Conservation (phyloP, 2,797 vertebrate genomes). For the Steatocranus sp. region DNA sequence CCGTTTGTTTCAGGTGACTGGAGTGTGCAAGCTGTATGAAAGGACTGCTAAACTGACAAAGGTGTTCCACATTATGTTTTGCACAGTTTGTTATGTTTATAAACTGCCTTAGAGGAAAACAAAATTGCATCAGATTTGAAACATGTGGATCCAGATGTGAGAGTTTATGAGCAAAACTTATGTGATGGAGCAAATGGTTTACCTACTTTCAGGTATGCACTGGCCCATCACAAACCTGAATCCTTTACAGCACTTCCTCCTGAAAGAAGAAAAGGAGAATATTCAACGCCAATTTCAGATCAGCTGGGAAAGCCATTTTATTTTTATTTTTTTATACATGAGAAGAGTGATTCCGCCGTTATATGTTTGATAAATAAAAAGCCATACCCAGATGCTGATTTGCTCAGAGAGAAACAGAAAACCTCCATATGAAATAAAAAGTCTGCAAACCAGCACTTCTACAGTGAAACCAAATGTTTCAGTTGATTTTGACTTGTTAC, state of each 20-base stretch:
- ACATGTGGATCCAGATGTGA: not conserved
- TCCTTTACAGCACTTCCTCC: slow-evolving; percentile 81
- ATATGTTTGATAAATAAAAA: not conserved
- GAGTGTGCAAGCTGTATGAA: not conserved
- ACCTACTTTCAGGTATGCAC: slow-evolving; percentile 82
- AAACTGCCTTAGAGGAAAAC: not conserved
- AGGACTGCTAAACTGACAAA: not conserved
- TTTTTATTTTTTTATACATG: not conserved
- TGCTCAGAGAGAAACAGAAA: not conserved
- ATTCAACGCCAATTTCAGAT: not conserved
- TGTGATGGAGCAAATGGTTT: slow-evolving; percentile 25
- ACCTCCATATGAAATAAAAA: not conserved
- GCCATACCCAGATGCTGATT: not conserved
- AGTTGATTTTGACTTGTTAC: not conserved
- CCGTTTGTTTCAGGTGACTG: not conserved
- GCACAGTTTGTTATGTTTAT: not conserved
- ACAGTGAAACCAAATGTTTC: not conserved
- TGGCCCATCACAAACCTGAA: slow-evolving; percentile 83
- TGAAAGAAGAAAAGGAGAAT: slow-evolving; percentile 30
- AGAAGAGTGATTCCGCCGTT: not conserved
- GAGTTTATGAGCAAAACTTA: not conserved
- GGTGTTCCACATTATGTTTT: not conserved
- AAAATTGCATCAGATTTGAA: not conserved
- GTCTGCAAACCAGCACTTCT: not conserved
- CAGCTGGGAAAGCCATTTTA: not conserved